Conservation (phyloP, 2,113 vertebrate genomes). For the Callipepla squamata region DNA sequence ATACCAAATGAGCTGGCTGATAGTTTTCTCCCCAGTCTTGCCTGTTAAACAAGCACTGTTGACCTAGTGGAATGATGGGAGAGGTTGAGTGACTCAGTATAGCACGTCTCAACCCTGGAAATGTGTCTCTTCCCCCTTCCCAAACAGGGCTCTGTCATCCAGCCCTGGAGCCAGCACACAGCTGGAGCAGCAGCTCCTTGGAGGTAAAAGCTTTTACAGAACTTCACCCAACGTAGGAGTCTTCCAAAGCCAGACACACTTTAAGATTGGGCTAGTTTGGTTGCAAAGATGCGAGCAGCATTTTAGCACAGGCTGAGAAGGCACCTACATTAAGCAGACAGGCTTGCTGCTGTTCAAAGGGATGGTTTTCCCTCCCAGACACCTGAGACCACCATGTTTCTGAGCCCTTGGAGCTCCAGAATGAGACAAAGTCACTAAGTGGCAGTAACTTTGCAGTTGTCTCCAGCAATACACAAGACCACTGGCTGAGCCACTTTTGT, state of each 20-base stretch:
- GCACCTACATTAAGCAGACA: background rate
- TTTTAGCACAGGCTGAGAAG: background rate
- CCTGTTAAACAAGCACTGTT: background rate
- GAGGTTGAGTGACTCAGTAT: conserved; percentile 18
- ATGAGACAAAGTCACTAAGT: background rate
- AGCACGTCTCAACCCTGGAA: background rate
- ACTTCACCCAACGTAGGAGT: background rate
- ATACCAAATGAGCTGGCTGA: background rate
- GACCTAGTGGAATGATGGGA: background rate
- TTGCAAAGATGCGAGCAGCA: background rate
- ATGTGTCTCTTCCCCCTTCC: background rate
- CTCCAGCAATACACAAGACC: background rate
- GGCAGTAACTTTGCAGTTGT: background rate
- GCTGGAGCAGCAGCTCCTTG: background rate
- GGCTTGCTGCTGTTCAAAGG: background rate
- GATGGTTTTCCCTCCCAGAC: accelerated
- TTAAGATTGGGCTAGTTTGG: background rate
- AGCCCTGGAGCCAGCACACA: background rate
- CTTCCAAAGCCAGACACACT: background rate
- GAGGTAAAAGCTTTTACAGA: background rate
- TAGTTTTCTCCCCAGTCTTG: background rate
- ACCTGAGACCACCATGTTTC: background rate
- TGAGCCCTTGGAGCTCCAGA: background rate
- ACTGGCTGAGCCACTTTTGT: background rate
- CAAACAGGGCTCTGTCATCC: background rate